Evolutionary conservation across 2,888 invertebrate species (phyloP).

Genomic region (Acleris laterana): DNA sequence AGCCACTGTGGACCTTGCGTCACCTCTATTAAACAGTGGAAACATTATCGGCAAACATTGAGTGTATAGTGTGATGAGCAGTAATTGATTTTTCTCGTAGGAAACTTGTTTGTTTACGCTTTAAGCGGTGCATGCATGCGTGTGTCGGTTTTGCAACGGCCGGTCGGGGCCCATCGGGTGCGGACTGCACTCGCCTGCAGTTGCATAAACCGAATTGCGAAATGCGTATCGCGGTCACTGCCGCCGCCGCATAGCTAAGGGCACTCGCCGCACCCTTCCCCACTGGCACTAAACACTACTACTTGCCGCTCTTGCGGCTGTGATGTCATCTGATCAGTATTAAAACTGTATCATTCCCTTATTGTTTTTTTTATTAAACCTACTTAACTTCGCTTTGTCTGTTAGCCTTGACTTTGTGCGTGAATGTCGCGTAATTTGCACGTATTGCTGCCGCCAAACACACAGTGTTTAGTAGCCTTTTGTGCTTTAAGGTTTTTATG

Average conservation of each 20-base stretch:
- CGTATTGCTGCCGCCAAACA: no score
- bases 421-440: slow-evolving; percentile 26
- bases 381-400: slow-evolving; percentile 4
- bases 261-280: slow-evolving; percentile 70
- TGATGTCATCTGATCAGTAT: slow-evolving; percentile 14
- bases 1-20: slow-evolving; percentile 6
- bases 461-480: slow-evolving; percentile 21
- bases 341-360: background rate
- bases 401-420: slow-evolving; percentile 30
- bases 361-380: no score
- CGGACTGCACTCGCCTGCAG: slow-evolving; percentile 73
- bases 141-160: slow-evolving; percentile 71
- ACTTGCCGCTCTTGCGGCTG: slow-evolving; percentile 14
- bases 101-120: slow-evolving; percentile 47
- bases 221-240: slow-evolving; percentile 81
- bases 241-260: slow-evolving; percentile 64
- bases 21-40: background rate
- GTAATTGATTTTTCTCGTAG: slow-evolving; percentile 35
- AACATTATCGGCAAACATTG: background rate
- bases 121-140: slow-evolving; percentile 52
- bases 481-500: background rate
- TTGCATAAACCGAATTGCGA: slow-evolving; percentile 79
- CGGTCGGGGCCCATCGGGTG: slow-evolving; percentile 72
- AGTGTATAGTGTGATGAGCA: background rate
- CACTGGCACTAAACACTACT: slow-evolving; percentile 44